These are phyloP conservation scores for Anthrax anthrax DNA, from an alignment of 2,888 invertebrate genomes.

Conservation along the genomic window DNA sequence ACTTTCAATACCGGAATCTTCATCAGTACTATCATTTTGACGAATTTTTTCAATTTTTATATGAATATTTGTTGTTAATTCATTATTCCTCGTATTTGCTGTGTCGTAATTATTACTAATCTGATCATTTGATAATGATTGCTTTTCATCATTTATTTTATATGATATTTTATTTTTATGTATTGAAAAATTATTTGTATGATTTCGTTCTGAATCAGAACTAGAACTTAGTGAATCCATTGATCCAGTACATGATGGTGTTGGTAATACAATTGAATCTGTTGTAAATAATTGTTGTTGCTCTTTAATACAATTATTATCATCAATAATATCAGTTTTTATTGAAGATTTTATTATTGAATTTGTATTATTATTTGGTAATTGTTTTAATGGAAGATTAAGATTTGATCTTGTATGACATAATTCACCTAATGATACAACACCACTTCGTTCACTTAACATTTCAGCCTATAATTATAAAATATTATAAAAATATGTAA, in stretches of 20 bases:
- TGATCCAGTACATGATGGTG: slow-evolving; percentile 16
- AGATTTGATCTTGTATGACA: slow-evolving; percentile 14
- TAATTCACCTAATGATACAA: slow-evolving; percentile 14
- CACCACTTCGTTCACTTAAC: slow-evolving; percentile 11
- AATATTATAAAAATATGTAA: background rate
- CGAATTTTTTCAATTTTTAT: slow-evolving; percentile 9
- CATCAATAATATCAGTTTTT: background rate
- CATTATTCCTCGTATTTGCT: background rate
- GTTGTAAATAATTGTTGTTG: background rate
- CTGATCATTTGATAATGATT: background rate
- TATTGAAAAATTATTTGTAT: slow-evolving; percentile 2
- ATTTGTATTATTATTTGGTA: slow-evolving; percentile 1
- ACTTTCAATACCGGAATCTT: slow-evolving; percentile 19
- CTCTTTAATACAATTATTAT: background rate
- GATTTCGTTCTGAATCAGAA: slow-evolving; percentile 12
- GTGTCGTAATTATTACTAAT: background rate
- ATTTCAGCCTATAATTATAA: slow-evolving; percentile 13
- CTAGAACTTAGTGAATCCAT: slow-evolving; percentile 17
- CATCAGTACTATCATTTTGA: slow-evolving; percentile 17
- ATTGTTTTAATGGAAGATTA: slow-evolving; percentile 13
- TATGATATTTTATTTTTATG: background rate
- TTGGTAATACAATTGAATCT: slow-evolving; percentile 9
- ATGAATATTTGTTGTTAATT: background rate
- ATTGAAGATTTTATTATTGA: background rate
- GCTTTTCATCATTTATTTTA: background rate